phyloP scores from a whole-genome alignment of 2,113 vertebrate species.

The Diadophis punctatus region DNA sequence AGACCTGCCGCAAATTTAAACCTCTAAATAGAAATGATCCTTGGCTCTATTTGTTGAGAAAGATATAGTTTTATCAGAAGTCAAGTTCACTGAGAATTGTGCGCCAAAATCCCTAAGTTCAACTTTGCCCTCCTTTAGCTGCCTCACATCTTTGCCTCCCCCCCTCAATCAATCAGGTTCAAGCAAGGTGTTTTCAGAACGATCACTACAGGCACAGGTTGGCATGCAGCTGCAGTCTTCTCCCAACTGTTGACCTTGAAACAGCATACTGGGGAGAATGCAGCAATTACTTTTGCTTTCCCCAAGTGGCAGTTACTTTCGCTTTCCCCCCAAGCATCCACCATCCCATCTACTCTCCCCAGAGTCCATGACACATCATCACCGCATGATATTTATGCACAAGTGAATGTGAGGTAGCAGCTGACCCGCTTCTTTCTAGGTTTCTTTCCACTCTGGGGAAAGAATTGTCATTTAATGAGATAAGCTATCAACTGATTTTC shows the following conservation, averaged over 20 bases:
- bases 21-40: background rate
- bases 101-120: background rate
- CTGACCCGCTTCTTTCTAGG: background rate
- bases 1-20: background rate
- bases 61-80: background rate
- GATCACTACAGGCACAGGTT: background rate
- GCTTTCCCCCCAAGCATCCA: background rate
- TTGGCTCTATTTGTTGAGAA: background rate
- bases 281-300: background rate
- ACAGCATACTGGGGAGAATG: background rate
- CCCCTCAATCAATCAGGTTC: background rate
- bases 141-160: background rate
- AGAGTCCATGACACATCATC: background rate
- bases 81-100: background rate
- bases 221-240: background rate
- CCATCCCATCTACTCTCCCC: background rate
- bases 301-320: too few relatives aligned
- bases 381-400: accelerated
- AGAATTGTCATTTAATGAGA: background rate
- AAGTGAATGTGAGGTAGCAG: background rate
- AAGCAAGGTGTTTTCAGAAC: background rate
- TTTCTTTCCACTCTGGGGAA: background rate
- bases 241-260: background rate
- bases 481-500: background rate
- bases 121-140: background rate